Percentiles rank a stretch among this genome's conserved stretches.
Conservation (phyloP, 2,797 vertebrate genomes). For the Esox masquinongy region DNA sequence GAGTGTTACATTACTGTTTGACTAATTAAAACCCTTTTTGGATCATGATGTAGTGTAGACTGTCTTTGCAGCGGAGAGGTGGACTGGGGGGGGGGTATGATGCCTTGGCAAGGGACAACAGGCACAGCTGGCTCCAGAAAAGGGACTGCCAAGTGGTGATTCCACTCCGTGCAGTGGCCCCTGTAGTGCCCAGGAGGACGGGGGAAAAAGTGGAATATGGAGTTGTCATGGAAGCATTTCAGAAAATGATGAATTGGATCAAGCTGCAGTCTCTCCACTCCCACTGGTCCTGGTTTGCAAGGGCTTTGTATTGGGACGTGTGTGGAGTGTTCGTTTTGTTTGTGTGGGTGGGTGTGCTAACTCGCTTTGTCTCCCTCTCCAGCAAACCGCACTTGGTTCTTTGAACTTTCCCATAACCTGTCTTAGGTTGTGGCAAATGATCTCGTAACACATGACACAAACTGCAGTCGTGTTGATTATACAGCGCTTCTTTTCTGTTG, state of each 20-base stretch:
- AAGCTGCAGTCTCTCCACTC: constrained; percentile 6
- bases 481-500: too few relatives aligned
- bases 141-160: constrained; percentile 21
- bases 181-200: constrained; percentile 9
- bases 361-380: too few relatives aligned
- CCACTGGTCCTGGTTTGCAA: neutral
- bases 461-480: too few relatives aligned
- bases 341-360: neutral
- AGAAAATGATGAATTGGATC: constrained; percentile 26
- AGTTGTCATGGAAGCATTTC: constrained; percentile 20
- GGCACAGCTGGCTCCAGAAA: constrained; percentile 24
- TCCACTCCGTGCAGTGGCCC: constrained; percentile 18
- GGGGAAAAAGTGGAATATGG: neutral
- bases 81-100: constrained; percentile 12
- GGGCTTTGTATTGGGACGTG: constrained; percentile 1
- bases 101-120: constrained; percentile 20
- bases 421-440: too few relatives aligned
- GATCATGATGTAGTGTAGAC: constrained; percentile 13
- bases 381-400: too few relatives aligned
- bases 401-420: too few relatives aligned
- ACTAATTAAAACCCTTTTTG: constrained; percentile 17
- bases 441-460: too few relatives aligned
- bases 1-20: constrained; percentile 7
- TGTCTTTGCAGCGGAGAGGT: constrained; percentile 12
- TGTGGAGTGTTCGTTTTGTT: constrained; percentile 31